phyloP scores from a whole-genome alignment of 2,797 vertebrate genomes.

The Anableps anableps region DNA sequence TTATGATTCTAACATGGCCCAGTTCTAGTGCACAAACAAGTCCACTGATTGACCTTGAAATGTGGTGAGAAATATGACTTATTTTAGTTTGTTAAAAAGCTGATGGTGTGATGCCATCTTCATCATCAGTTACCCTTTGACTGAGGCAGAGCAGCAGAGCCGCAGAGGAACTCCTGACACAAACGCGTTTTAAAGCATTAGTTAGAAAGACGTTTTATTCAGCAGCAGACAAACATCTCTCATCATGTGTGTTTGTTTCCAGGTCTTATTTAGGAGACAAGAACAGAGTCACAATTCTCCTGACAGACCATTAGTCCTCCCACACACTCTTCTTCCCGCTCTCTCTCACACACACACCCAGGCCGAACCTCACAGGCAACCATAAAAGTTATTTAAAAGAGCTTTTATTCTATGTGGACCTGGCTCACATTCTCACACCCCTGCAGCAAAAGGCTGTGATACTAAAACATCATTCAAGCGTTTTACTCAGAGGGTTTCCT shows the following conservation, averaged over 20 bases:
- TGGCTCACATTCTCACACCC: constrained; percentile 3
- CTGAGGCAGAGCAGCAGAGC: neutral
- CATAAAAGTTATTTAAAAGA: constrained; percentile 47
- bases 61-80: neutral
- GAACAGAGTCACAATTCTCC: constrained; percentile 26
- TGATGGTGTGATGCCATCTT: neutral
- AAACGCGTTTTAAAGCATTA: neutral
- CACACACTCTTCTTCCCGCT: neutral
- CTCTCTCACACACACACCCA: neutral
- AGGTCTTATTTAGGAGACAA: neutral
- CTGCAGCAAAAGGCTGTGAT: constrained; percentile 22
- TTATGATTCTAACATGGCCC: constrained; percentile 13
- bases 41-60: constrained; percentile 12
- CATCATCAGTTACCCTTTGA: neutral
- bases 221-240: neutral
- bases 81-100: neutral
- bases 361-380: constrained; percentile 19
- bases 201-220: neutral
- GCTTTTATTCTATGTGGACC: constrained; percentile 35
- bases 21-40: neutral
- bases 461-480: constrained; percentile 24
- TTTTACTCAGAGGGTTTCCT: constrained; percentile 10
- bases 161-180: neutral
- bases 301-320: constrained; percentile 34
- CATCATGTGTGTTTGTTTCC: neutral